Conservation (phyloP, 2,888 invertebrate genomes). For the Eubasilissa splendida region DNA sequence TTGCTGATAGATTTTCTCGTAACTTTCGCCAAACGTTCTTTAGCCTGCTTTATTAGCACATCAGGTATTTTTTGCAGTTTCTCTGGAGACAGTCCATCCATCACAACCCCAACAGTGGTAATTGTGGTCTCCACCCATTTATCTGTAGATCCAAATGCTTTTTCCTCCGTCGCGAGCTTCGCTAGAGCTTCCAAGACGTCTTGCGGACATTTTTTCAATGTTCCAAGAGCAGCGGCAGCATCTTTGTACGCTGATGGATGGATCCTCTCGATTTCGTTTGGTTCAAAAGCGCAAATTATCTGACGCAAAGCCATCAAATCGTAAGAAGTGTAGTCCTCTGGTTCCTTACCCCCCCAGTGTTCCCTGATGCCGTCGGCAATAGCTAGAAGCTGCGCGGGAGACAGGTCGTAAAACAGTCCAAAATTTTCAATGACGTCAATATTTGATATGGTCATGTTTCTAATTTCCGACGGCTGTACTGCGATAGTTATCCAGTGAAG, state of each 20-base stretch:
- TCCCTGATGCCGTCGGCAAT: slow-evolving; percentile 70
- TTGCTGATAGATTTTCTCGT: not conserved
- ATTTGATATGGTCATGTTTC: slow-evolving; percentile 70
- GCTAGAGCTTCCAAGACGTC: slow-evolving; percentile 70
- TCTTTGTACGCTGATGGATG: slow-evolving; percentile 72
- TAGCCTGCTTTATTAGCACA: not conserved
- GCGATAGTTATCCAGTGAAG: slow-evolving; percentile 71
- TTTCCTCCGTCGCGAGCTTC: slow-evolving; percentile 65
- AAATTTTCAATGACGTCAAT: slow-evolving; percentile 74
- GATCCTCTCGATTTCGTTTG: slow-evolving; percentile 71
- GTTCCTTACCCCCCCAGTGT: slow-evolving; percentile 72
- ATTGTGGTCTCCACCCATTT: slow-evolving; percentile 66
- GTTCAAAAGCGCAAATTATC: slow-evolving; percentile 74
- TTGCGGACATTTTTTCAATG: slow-evolving; percentile 66
- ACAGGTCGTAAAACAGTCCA: slow-evolving; percentile 69
- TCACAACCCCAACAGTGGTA: slow-evolving; percentile 66
- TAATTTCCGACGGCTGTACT: slow-evolving; percentile 68
- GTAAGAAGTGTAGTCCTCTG: slow-evolving; percentile 73
- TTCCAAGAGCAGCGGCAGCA: slow-evolving; percentile 68
- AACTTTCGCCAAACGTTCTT: not conserved
- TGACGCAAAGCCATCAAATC: slow-evolving; percentile 72
- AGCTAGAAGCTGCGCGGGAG: slow-evolving; percentile 65
- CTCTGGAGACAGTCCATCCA: slow-evolving; percentile 63
- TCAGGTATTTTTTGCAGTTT: slow-evolving; percentile 38
- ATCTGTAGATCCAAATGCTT: slow-evolving; percentile 68